phyloP scores from a whole-genome alignment of 2,888 invertebrate species.

The Psococerastis gibbosa region DNA sequence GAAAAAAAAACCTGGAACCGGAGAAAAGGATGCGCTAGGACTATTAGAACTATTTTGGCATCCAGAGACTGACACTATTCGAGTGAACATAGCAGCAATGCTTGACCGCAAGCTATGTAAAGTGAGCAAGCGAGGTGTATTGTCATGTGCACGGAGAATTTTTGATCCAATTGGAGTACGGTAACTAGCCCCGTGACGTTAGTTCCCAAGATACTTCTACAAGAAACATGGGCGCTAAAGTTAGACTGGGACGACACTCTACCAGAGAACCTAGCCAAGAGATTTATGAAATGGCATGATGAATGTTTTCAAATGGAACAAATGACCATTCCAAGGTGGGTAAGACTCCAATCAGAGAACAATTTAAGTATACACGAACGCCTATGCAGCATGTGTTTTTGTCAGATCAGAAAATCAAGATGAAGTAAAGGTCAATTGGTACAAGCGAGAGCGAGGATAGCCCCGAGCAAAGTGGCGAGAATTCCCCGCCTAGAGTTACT shows the following conservation, averaged over 20 bases:
- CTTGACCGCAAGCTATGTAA: no score
- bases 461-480: not conserved
- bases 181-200: not conserved
- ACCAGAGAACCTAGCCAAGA: not conserved
- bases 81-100: no score
- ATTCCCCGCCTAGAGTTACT: slow-evolving; percentile 1
- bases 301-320: not conserved
- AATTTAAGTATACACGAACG: not conserved
- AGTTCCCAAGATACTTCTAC: not conserved
- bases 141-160: not conserved
- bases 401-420: not conserved
- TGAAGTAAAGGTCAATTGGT: not conserved
- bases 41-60: not conserved
- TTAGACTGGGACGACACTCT: not conserved
- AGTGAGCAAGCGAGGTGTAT: not conserved
- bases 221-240: not conserved
- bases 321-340: not conserved
- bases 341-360: not conserved
- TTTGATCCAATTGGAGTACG: slow-evolving; percentile 5
- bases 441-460: not conserved
- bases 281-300: not conserved
- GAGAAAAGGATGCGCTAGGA: not conserved
- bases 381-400: slow-evolving; percentile 3
- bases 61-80: not conserved
- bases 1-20: not conserved